Evolutionary conservation across 1,140 invertebrate genomes (phyloP), one percentile per base, ranked within the genome.

Genomic region (Cepaea nemoralis): DNA sequence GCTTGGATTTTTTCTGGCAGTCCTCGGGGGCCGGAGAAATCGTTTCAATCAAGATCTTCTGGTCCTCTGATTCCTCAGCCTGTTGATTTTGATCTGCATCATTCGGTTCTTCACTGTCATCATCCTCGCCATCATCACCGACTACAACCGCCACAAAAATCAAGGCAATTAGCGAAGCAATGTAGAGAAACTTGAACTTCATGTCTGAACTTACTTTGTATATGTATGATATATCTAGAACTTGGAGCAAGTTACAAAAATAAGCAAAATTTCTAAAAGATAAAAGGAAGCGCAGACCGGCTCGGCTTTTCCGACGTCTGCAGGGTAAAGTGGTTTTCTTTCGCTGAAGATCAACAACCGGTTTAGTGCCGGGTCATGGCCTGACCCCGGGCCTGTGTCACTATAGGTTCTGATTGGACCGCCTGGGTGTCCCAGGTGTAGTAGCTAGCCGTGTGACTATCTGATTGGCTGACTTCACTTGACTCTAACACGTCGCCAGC

Each of bases 1-100:
- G 94, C 91, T 97, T 96, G n/a, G 95, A 94, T 89, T 95, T 95
- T 84, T 93, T 92, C 2, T 94, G 94, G 93, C 97, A 98, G 67
- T 94, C 93, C 86, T 96, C 96, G 1, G 96, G 95, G 82, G 94
- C 94, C 22, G 75, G 75, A 91, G 93, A 94, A 24, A 95, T 85
- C 76, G 94, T 94, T 85, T 97, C 96, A 84, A 97, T 94, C 92
- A 97, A 96, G 67, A 98, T 93, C 81, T 91, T 88, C 31, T 84
- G 84, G 0, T 37, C 66, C 31, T 42, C 14, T 16, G 31, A 40
- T 16, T 55, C 27, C 16, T 70, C 59, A 67, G 48, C 42, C 59
- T n/a, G 45, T 69, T 27, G 42, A 12, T 63, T 27, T n/a, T 59
- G 14, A 12, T 6, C 14, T 5, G 8, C 59, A 31, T 27, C 6